These are phyloP conservation scores for Eulithis testata DNA, from an alignment of 2,888 invertebrate genomes.

Conservation along the genomic window DNA sequence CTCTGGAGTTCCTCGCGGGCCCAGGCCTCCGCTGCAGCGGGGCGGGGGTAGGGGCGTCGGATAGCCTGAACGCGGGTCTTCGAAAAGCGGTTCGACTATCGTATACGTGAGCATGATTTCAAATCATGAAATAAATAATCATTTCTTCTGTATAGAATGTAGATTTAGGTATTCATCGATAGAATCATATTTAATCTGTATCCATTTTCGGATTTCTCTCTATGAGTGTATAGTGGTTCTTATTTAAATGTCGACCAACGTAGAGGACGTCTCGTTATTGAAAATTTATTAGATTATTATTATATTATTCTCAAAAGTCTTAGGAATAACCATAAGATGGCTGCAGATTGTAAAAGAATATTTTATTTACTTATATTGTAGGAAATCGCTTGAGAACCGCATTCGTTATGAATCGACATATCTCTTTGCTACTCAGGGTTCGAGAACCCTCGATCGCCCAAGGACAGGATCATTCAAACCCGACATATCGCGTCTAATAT, in stretches of 20 bases:
- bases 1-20: background rate
- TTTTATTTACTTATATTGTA: conserved; percentile 81
- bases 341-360: conserved; percentile 81
- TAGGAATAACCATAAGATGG: conserved; percentile 83
- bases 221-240: conserved; percentile 84
- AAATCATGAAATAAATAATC: conserved; percentile 78
- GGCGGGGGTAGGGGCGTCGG: conserved; percentile 49
- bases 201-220: conserved; percentile 84
- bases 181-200: conserved; percentile 83
- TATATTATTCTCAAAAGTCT: conserved; percentile 75
- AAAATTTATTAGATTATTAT: conserved; percentile 84
- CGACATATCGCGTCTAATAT: conserved; percentile 78
- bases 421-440: conserved; percentile 65
- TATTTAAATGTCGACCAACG: conserved; percentile 84
- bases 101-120: conserved; percentile 83
- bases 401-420: conserved; percentile 71
- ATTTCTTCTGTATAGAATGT: conserved; percentile 80
- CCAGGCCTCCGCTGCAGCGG: background rate
- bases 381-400: conserved; percentile 75
- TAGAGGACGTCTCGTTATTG: conserved; percentile 82
- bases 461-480: conserved; percentile 37
- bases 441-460: conserved; percentile 5
- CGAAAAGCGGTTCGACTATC: conserved; percentile 80
- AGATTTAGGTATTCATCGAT: conserved; percentile 81
- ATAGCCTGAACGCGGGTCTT: conserved; percentile 72